Evolutionary conservation across 2,888 invertebrate genomes (phyloP).

Genomic region (Flexamia atlantica): DNA sequence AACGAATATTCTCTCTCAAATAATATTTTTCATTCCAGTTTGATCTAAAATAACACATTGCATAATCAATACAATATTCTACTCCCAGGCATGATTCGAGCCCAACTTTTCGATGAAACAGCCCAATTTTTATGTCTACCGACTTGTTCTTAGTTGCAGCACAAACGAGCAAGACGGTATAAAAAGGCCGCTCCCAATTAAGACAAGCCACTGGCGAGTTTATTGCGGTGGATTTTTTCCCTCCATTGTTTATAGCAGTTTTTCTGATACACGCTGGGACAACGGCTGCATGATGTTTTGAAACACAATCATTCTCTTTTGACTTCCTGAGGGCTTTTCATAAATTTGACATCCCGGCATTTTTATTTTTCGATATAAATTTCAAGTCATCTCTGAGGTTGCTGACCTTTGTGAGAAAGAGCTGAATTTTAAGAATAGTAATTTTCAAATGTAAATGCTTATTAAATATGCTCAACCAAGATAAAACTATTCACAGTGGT

Average conservation of each 20-base stretch:
- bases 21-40: too few species aligned
- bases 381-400: background rate
- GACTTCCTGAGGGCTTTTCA: constrained; percentile 12
- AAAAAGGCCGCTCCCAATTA: constrained; percentile 21
- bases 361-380: background rate
- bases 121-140: background rate
- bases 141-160: background rate
- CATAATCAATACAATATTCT: too few species aligned
- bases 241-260: constrained; percentile 26
- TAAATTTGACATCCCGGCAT: background rate
- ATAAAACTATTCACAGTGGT: too few species aligned
- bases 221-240: constrained; percentile 25
- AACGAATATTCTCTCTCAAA: too few species aligned
- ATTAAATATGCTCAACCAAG: too few species aligned
- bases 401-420: background rate
- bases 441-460: too few species aligned
- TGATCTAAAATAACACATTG: too few species aligned
- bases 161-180: background rate
- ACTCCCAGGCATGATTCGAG: too few species aligned
- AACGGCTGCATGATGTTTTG: background rate
- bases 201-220: background rate
- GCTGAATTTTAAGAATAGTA: too few species aligned
- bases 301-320: background rate
- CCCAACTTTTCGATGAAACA: background rate
- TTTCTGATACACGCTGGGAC: background rate